phyloP scores from a whole-genome alignment of 2,113 vertebrate genomes.

The Pachycephala philippinensis region DNA sequence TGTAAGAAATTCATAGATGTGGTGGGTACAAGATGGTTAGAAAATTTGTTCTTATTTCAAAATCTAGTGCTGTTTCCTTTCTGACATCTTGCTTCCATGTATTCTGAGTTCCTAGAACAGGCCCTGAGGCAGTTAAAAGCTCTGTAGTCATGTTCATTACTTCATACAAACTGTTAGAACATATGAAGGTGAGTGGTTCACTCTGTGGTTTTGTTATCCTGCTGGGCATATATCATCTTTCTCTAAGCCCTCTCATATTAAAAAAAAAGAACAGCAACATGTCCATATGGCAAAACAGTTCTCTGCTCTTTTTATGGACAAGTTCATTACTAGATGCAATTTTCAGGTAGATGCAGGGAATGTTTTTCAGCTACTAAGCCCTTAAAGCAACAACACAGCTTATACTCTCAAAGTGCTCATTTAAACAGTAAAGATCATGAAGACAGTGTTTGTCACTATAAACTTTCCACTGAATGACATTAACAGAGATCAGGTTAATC shows the following conservation, averaged over 20 bases:
- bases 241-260: background rate
- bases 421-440: background rate
- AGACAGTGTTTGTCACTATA: background rate
- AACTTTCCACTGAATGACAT: background rate
- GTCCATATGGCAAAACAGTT: background rate
- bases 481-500: background rate
- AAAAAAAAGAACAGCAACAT: background rate
- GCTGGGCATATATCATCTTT: background rate
- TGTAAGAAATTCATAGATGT: background rate
- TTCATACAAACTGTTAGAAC: background rate
- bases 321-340: background rate
- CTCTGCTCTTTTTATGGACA: background rate
- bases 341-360: background rate
- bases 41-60: background rate
- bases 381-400: background rate
- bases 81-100: background rate
- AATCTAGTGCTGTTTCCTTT: background rate
- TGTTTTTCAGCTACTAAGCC: background rate
- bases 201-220: background rate
- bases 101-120: background rate
- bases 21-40: background rate
- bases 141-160: background rate
- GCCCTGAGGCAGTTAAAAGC: constrained; percentile 16
- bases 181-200: background rate
- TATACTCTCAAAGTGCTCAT: background rate